These are phyloP conservation scores for Etheostoma perlongum DNA, from an alignment of 2,797 vertebrate genomes.

Conservation along the genomic window DNA sequence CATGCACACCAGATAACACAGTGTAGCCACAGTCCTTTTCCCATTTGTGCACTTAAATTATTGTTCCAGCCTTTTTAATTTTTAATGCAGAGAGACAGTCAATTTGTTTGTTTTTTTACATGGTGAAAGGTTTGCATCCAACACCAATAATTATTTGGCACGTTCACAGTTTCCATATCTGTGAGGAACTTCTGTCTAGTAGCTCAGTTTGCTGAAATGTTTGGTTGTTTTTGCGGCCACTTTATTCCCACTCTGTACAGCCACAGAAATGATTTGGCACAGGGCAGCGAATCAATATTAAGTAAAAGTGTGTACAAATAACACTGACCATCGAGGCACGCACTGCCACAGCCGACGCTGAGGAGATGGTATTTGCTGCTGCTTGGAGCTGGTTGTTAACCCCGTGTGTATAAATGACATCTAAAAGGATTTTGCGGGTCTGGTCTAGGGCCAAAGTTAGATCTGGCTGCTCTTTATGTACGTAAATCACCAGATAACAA, in stretches of 20 bases:
- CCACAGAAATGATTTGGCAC: slow-evolving; percentile 64
- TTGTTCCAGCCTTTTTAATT: slow-evolving; percentile 1
- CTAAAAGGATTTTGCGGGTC: slow-evolving; percentile 52
- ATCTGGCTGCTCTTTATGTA: slow-evolving; percentile 30
- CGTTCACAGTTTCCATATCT: slow-evolving; percentile 2
- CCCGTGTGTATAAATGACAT: slow-evolving; percentile 51
- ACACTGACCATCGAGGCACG: slow-evolving; percentile 42
- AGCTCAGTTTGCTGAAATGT: slow-evolving; percentile 23
- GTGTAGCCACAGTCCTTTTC: background rate
- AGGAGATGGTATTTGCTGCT: slow-evolving; percentile 34
- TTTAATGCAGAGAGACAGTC: background rate
- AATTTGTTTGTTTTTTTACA: background rate
- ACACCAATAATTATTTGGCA: slow-evolving; percentile 5
- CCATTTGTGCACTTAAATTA: background rate
- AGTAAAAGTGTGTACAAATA: slow-evolving; percentile 67
- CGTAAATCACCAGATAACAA: slow-evolving; percentile 33
- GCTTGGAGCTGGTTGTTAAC: slow-evolving; percentile 53
- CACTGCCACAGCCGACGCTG: slow-evolving; percentile 25
- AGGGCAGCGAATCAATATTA: slow-evolving; percentile 69
- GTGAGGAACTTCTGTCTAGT: background rate
- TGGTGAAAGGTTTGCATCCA: background rate
- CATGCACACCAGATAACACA: background rate
- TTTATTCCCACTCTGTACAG: slow-evolving; percentile 51
- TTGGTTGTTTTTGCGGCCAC: slow-evolving; percentile 29
- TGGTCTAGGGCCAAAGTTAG: slow-evolving; percentile 50